Conservation (phyloP, 2,888 invertebrate species). For the Idaea biselata region DNA sequence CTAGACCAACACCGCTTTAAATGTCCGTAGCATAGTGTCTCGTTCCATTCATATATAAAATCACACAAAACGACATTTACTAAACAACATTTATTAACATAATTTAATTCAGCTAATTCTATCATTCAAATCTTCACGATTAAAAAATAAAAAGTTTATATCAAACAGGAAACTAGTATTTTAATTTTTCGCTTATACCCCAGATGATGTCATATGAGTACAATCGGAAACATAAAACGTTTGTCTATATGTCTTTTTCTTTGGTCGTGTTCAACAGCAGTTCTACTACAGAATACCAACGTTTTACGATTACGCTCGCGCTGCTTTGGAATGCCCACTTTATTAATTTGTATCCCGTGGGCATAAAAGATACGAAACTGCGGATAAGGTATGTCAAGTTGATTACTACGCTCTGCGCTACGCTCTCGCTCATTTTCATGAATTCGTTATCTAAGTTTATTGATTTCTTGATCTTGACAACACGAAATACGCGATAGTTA, state of each 20-base stretch:
- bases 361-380: too few relatives aligned
- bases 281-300: conserved; percentile 13
- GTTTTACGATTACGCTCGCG: background rate
- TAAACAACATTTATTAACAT: conserved; percentile 9
- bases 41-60: background rate
- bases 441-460: too few relatives aligned
- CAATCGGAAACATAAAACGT: conserved; percentile 37
- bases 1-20: too few relatives aligned
- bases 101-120: conserved; percentile 40
- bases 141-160: conserved; percentile 52
- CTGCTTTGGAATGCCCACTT: background rate
- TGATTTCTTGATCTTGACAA: too few relatives aligned
- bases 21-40: background rate
- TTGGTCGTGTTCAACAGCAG: conserved; percentile 18
- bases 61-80: background rate
- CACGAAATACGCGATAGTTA: too few relatives aligned
- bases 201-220: conserved; percentile 61
- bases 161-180: conserved; percentile 62
- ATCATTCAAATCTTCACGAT: conserved; percentile 43
- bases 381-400: too few relatives aligned
- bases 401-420: too few relatives aligned
- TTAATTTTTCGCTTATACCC: conserved; percentile 61
- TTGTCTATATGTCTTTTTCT: background rate
- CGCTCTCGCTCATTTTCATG: too few relatives aligned
- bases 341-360: too few relatives aligned